These are phyloP conservation scores for Heliothis subflexa DNA, from an alignment of 1,140 invertebrate species.

Conservation along the genomic window DNA sequence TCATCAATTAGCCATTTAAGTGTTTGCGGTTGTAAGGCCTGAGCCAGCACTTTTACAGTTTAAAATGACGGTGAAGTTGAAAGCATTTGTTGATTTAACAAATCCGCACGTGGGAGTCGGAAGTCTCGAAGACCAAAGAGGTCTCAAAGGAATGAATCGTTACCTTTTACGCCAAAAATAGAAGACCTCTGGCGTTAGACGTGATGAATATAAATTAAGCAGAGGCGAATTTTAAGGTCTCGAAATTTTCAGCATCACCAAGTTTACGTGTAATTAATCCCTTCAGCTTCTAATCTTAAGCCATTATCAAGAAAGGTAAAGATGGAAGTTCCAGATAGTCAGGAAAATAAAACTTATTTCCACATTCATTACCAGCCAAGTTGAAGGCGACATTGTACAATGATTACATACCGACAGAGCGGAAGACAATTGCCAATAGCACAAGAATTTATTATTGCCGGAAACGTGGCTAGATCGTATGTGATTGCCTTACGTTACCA, in stretches of 20 bases:
- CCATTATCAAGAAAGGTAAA: not conserved
- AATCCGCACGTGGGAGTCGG: not conserved
- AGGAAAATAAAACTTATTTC: conserved; percentile 14
- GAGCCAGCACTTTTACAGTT: not conserved
- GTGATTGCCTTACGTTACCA: not conserved
- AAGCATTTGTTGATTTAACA: not conserved
- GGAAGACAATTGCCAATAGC: conserved; percentile 38
- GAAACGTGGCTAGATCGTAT: conserved; percentile 24
- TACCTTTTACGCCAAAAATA: not conserved
- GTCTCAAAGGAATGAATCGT: not conserved
- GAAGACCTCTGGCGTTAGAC: not conserved
- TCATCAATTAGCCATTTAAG: not conserved
- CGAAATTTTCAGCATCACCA: not conserved
- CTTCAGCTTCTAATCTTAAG: too few species aligned
- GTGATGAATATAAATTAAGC: not conserved
- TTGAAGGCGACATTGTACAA: conserved; percentile 21
- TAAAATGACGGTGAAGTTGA: not conserved
- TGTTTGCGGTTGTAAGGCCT: not conserved
- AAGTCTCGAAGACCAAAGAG: not conserved
- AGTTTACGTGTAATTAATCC: not conserved
- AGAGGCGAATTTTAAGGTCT: not conserved
- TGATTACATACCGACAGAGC: conserved; percentile 14
- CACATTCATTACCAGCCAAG: conserved; percentile 7
- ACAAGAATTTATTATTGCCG: conserved; percentile 23
- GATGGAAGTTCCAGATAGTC: not conserved